Conservation (phyloP, 92 coral and sea anemone species). For the Phenganax subtilis region DNA sequence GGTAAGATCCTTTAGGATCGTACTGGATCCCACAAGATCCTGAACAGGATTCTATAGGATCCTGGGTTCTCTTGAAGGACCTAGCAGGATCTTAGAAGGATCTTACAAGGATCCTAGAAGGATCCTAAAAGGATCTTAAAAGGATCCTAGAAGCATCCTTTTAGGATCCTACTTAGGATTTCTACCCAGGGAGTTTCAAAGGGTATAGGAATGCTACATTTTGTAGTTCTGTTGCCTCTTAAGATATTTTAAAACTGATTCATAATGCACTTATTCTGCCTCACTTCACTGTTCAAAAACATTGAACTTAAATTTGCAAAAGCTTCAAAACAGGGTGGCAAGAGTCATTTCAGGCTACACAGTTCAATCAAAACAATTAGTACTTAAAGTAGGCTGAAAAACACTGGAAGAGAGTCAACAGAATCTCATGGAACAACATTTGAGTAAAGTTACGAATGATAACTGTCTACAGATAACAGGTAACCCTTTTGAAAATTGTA, state of each 20-base stretch:
- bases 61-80: neutral
- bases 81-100: neutral
- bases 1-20: constrained; percentile 5
- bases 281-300: neutral
- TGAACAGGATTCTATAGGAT: neutral
- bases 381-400: constrained; percentile 1
- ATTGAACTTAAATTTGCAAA: neutral
- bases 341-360: neutral
- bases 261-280: neutral
- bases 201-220: neutral
- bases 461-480: too few relatives aligned
- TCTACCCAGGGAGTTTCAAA: neutral
- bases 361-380: neutral
- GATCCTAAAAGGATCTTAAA: neutral
- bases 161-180: neutral
- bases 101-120: constrained; percentile 8
- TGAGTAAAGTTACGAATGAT: too few relatives aligned
- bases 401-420: neutral
- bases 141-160: neutral
- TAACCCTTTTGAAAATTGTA: too few relatives aligned
- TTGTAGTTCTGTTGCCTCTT: neutral
- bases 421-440: too few relatives aligned
- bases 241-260: neutral
- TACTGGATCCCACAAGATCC: constrained; percentile 4
- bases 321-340: neutral